These are phyloP conservation scores for Diloba caeruleocephala DNA, from an alignment of 2,888 invertebrate genomes.

Conservation along the genomic window DNA sequence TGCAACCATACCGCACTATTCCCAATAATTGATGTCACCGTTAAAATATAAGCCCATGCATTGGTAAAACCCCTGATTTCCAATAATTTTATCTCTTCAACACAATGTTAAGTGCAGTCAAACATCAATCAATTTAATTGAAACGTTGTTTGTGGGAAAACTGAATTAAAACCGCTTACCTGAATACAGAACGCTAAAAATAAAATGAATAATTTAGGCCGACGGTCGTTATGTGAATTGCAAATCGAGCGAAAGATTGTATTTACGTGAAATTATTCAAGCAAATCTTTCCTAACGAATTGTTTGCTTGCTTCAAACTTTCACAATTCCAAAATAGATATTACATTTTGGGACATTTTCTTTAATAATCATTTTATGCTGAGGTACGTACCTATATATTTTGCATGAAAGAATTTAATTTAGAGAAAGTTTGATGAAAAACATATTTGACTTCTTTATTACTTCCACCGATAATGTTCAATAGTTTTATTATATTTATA, in stretches of 20 bases:
- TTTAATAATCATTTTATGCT: slow-evolving; percentile 53
- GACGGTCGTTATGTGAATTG: slow-evolving; percentile 76
- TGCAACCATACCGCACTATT: no score
- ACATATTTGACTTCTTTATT: slow-evolving; percentile 24
- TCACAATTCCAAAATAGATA: slow-evolving; percentile 71
- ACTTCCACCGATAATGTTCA: slow-evolving; percentile 36
- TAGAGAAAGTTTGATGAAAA: slow-evolving; percentile 32
- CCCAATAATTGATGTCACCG: neutral
- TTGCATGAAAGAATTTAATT: slow-evolving; percentile 39
- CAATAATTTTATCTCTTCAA: slow-evolving; percentile 41
- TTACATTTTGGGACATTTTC: slow-evolving; percentile 56
- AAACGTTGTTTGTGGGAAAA: slow-evolving; percentile 51
- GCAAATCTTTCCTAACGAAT: slow-evolving; percentile 83
- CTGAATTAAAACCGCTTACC: slow-evolving; percentile 52
- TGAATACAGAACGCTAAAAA: slow-evolving; percentile 61
- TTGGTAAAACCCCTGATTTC: slow-evolving; percentile 1
- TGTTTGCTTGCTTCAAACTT: slow-evolving; percentile 81
- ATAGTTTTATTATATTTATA: slow-evolving; percentile 42
- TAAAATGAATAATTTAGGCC: slow-evolving; percentile 73
- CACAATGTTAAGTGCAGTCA: slow-evolving; percentile 48
- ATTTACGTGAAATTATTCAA: slow-evolving; percentile 82
- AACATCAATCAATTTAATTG: slow-evolving; percentile 56
- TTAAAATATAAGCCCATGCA: slow-evolving; percentile 7
- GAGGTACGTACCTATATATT: slow-evolving; percentile 31
- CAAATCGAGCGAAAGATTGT: slow-evolving; percentile 81